Evolutionary conservation across 2,888 invertebrate genomes (phyloP).

Genomic region (Cybosia mesomella): DNA sequence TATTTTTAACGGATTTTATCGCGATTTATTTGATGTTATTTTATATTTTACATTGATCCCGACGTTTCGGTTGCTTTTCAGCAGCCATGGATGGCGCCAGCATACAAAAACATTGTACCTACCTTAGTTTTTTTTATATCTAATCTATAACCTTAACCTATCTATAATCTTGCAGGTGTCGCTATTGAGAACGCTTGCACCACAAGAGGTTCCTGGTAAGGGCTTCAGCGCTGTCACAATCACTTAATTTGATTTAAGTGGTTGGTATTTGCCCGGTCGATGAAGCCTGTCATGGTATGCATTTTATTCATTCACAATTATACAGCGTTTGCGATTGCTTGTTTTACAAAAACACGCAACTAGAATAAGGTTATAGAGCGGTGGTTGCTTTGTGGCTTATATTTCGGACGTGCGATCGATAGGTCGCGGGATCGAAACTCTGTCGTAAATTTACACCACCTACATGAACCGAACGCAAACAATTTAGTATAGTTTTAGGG

Average conservation of each 20-base stretch:
- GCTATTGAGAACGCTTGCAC: background rate
- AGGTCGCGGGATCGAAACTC: background rate
- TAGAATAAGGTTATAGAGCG: background rate
- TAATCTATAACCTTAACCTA: no score
- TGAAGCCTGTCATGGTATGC: conserved; percentile 4
- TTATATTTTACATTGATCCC: no score
- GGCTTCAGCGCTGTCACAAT: background rate
- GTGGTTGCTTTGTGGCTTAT: background rate
- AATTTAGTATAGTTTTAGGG: no score
- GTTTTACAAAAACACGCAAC: background rate
- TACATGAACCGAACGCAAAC: background rate
- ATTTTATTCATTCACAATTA: background rate
- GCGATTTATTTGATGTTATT: no score
- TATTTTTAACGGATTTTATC: no score
- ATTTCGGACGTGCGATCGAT: background rate
- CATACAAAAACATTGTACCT: background rate
- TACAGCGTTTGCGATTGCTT: background rate
- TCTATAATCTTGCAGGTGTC: conserved; percentile 3
- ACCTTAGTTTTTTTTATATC: background rate
- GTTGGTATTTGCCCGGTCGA: background rate
- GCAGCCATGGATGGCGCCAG: no score
- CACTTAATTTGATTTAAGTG: background rate
- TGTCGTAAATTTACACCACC: background rate
- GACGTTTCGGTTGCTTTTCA: no score
- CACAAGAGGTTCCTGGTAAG: background rate